Evolutionary conservation across 2,113 vertebrate genomes (phyloP).

Genomic region (Tyrannus savana): DNA sequence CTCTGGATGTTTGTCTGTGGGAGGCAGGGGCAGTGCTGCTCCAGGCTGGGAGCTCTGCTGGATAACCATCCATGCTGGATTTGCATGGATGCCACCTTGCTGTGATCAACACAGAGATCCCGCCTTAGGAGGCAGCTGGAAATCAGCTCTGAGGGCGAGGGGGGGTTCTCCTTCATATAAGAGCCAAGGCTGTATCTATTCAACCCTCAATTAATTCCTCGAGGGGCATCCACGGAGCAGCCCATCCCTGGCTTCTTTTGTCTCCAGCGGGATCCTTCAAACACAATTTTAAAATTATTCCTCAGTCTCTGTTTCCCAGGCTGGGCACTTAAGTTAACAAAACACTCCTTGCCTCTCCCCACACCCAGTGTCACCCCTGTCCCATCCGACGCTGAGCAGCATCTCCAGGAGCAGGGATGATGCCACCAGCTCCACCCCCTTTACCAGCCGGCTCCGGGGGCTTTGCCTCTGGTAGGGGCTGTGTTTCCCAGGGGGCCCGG

Average conservation of each 20-base stretch:
- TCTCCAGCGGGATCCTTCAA: background rate
- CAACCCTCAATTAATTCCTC: background rate
- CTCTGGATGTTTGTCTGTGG: background rate
- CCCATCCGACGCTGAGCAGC: background rate
- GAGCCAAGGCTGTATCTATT: background rate
- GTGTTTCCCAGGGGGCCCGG: background rate
- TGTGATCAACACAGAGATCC: too few relatives aligned
- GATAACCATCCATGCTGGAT: too few relatives aligned
- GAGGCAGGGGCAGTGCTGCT: background rate
- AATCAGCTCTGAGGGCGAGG: accelerated
- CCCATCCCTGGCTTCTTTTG: background rate
- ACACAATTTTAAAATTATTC: too few relatives aligned
- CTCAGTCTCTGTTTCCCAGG: background rate
- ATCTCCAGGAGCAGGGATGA: background rate
- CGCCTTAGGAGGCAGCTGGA: background rate
- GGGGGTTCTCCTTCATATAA: background rate
- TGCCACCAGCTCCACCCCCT: background rate
- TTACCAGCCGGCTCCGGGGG: background rate
- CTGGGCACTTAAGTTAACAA: background rate
- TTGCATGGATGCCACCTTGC: accelerated
- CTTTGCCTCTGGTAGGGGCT: background rate
- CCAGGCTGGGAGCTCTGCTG: background rate
- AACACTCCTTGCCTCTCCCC: background rate
- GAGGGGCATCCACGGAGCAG: background rate
- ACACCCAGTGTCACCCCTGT: accelerated